phyloP scores from a whole-genome alignment of 2,113 vertebrate species.

The Microcebus griseorufus region DNA sequence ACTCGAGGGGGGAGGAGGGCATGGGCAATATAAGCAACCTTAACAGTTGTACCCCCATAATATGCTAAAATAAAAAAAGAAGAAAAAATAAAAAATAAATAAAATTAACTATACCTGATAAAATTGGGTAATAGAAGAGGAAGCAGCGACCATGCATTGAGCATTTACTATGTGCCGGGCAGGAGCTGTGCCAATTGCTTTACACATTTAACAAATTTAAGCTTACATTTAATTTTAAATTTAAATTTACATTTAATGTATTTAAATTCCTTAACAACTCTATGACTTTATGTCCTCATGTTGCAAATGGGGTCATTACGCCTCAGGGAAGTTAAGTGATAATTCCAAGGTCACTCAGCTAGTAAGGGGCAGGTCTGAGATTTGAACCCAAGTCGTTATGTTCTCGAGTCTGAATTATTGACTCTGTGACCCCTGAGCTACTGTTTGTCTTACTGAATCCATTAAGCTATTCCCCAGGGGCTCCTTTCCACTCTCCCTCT shows the following conservation, averaged over 20 bases:
- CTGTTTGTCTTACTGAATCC: not conserved
- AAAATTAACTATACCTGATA: not conserved
- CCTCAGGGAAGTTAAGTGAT: not conserved
- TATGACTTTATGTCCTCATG: not conserved
- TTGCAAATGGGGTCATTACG: not conserved
- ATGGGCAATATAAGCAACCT: no score
- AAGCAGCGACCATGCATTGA: not conserved
- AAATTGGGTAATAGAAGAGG: not conserved
- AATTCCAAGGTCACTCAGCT: not conserved
- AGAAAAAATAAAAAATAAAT: not conserved
- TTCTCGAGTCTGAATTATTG: not conserved
- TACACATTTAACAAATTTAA: not conserved
- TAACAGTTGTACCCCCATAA: no score
- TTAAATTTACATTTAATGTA: not conserved
- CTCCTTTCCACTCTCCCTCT: not conserved
- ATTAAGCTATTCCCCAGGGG: not conserved
- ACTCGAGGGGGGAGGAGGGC: no score
- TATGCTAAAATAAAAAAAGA: no score
- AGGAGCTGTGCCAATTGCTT: not conserved
- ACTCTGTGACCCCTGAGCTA: no score
- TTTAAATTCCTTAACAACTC: not conserved
- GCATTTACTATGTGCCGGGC: not conserved
- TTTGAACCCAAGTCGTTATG: not conserved
- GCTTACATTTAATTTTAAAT: not conserved
- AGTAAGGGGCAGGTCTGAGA: not conserved